Conservation (phyloP, 1,140 invertebrate species). For the Antheraea pernyi region DNA sequence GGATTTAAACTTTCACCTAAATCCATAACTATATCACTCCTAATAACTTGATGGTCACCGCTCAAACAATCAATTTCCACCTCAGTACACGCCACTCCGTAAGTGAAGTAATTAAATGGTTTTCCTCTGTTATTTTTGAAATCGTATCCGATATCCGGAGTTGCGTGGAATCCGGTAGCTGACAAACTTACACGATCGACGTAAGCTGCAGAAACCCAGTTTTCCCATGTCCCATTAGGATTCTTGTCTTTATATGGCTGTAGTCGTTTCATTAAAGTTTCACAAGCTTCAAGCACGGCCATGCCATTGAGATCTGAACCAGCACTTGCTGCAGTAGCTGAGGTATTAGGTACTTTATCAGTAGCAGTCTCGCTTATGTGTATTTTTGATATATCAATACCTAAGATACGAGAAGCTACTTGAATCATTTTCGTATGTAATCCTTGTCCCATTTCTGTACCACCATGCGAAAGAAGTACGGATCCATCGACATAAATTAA, state of each 20-base stretch:
- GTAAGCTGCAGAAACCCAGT: slow-evolving; percentile 92
- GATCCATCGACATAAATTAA: slow-evolving; percentile 95
- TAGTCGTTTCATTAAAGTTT: slow-evolving; percentile 87
- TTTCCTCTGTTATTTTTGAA: slow-evolving; percentile 85
- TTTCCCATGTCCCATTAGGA: slow-evolving; percentile 91
- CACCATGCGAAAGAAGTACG: slow-evolving; percentile 94
- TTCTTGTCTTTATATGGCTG: slow-evolving; percentile 88
- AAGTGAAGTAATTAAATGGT: slow-evolving; percentile 91
- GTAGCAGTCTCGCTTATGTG: slow-evolving; percentile 94
- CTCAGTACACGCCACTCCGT: slow-evolving; percentile 88
- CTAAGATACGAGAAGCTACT: slow-evolving; percentile 87
- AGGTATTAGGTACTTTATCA: slow-evolving; percentile 97
- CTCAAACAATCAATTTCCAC: slow-evolving; percentile 95
- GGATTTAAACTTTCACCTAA: slow-evolving; percentile 94
- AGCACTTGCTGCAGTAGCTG: slow-evolving; percentile 94
- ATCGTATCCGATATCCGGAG: slow-evolving; percentile 89
- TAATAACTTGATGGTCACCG: slow-evolving; percentile 91
- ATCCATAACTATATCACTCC: slow-evolving; percentile 98
- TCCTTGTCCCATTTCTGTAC: slow-evolving; percentile 98
- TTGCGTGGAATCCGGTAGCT: slow-evolving; percentile 91
- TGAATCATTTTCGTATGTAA: slow-evolving; percentile 97
- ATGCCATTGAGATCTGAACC: slow-evolving; percentile 97
- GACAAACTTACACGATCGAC: slow-evolving; percentile 90
- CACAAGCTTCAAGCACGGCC: slow-evolving; percentile 94
- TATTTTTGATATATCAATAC: slow-evolving; percentile 88